Evolutionary conservation across 2,113 vertebrate genomes (phyloP).

Genomic region (Gavialis gangeticus): DNA sequence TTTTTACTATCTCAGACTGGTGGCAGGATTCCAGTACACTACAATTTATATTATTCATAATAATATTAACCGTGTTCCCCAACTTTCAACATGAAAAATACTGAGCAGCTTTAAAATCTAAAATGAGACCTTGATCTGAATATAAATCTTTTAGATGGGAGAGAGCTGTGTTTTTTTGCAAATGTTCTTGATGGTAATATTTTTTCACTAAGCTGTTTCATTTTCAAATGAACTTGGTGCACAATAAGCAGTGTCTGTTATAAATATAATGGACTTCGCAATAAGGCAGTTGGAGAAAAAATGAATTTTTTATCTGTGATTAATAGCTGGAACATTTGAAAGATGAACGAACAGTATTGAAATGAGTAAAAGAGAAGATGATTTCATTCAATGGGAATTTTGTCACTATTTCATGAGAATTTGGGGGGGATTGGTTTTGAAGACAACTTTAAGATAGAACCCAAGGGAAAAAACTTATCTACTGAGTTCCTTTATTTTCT

Average conservation of each 20-base stretch:
- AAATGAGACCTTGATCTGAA: background rate
- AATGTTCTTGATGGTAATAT: background rate
- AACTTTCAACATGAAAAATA: background rate
- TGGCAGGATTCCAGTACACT: slow-evolving; percentile 58
- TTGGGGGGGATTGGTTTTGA: background rate
- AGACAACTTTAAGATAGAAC: background rate
- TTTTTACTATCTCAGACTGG: background rate
- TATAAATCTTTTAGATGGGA: background rate
- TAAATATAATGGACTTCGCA: background rate
- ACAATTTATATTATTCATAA: slow-evolving; percentile 9
- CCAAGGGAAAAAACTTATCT: background rate
- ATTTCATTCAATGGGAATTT: background rate
- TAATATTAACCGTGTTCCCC: slow-evolving; percentile 22
- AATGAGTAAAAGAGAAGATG: background rate
- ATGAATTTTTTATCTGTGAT: background rate
- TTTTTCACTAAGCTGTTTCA: background rate
- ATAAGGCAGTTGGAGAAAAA: background rate
- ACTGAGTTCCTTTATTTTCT: background rate
- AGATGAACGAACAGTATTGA: background rate
- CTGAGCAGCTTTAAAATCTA: background rate
- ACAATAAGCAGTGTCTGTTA: background rate
- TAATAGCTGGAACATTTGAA: background rate
- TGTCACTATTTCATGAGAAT: background rate
- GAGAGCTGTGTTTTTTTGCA: background rate
- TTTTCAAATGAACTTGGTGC: background rate